phyloP scores from a whole-genome alignment of 2,888 invertebrate genomes.

The Heliconius charithonia region DNA sequence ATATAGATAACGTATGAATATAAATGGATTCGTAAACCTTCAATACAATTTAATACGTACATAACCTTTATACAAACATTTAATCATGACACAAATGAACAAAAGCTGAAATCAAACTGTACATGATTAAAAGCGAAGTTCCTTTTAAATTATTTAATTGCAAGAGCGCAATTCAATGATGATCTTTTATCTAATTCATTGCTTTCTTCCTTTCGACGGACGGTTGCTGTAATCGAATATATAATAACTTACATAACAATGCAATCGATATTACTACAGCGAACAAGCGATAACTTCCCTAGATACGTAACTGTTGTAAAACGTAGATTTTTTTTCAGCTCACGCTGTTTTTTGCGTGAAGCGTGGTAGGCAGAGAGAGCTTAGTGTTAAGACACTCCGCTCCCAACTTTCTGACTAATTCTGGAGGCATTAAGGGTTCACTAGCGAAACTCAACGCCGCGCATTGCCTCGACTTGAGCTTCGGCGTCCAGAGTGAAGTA shows the following conservation, averaged over 20 bases:
- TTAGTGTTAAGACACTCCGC: too few species aligned
- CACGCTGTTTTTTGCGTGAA: too few species aligned
- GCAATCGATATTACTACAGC: background rate
- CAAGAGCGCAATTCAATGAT: constrained; percentile 31
- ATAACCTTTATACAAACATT: background rate
- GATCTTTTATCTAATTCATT: constrained; percentile 36
- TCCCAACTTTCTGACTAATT: too few species aligned
- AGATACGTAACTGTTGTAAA: background rate
- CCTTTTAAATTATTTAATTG: constrained; percentile 13
- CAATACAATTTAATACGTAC: background rate
- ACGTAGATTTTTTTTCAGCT: too few species aligned
- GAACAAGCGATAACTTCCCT: constrained; percentile 4
- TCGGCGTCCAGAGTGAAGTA: too few species aligned
- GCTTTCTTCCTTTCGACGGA: constrained; percentile 17
- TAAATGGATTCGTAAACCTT: too few species aligned
- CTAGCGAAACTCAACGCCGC: too few species aligned
- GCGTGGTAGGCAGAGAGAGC: too few species aligned
- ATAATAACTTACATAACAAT: constrained; percentile 27
- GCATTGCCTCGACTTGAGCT: too few species aligned
- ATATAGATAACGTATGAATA: too few species aligned
- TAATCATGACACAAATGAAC: background rate
- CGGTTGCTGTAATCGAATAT: constrained; percentile 32
- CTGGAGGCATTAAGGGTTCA: too few species aligned
- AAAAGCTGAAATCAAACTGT: background rate
- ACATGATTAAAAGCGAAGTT: constrained; percentile 16